phyloP scores from a whole-genome alignment of 1,140 invertebrate genomes.

The Atopsyche davidsoni region DNA sequence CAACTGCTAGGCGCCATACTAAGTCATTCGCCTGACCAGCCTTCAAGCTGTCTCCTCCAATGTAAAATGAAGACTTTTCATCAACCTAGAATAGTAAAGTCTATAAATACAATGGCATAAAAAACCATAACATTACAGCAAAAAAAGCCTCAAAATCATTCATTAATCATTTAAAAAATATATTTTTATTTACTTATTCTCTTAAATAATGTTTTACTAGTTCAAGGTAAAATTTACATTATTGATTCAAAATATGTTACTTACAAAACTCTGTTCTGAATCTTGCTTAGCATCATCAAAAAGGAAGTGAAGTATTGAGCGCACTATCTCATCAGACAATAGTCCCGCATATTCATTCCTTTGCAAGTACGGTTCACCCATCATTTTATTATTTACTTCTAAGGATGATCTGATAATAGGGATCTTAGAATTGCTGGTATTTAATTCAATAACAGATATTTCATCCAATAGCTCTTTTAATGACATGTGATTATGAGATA shows the following conservation, averaged over 20 bases:
- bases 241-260: no score
- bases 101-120: slow-evolving; percentile 4
- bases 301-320: slow-evolving; percentile 74
- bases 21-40: slow-evolving; percentile 72
- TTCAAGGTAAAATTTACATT: no score
- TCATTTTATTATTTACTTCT: slow-evolving; percentile 37
- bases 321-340: slow-evolving; percentile 67
- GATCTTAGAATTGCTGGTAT: slow-evolving; percentile 29
- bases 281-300: slow-evolving; percentile 71
- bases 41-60: slow-evolving; percentile 54
- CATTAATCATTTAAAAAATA: no score
- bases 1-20: slow-evolving; percentile 76
- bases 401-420: slow-evolving; percentile 46
- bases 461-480: slow-evolving; percentile 19
- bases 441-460: slow-evolving; percentile 12
- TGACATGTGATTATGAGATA: slow-evolving; percentile 12
- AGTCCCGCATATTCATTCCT: slow-evolving; percentile 51
- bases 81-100: slow-evolving; percentile 17
- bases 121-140: neutral
- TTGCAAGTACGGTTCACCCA: slow-evolving; percentile 34
- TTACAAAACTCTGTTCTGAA: slow-evolving; percentile 52
- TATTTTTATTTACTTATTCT: no score
- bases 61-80: slow-evolving; percentile 15
- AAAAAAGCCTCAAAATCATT: no score
- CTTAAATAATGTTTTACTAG: no score